These are phyloP conservation scores for Chrysoperla carnea DNA, from an alignment of 1,140 invertebrate species.

Conservation along the genomic window DNA sequence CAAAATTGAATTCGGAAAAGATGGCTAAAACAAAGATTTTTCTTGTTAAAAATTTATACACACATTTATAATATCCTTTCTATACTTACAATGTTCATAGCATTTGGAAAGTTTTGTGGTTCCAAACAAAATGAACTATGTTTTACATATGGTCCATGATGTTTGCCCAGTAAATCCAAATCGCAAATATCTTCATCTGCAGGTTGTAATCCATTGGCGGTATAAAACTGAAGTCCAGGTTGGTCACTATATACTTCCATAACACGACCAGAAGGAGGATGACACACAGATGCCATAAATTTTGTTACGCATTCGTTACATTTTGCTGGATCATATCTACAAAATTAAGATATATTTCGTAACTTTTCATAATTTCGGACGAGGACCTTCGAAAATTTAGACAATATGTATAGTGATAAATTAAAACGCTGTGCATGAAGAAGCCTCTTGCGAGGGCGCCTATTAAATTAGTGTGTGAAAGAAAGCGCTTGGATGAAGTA, in stretches of 20 bases:
- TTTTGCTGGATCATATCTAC: background rate
- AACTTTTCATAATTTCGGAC: slow-evolving; percentile 25
- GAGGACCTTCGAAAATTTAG: slow-evolving; percentile 27
- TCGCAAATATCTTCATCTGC: background rate
- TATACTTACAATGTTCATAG: slow-evolving; percentile 56
- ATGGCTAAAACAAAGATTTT: background rate
- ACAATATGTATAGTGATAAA: no score
- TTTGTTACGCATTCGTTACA: slow-evolving; percentile 2
- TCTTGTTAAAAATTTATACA: background rate
- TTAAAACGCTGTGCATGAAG: slow-evolving; percentile 39
- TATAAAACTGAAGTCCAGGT: slow-evolving; percentile 57
- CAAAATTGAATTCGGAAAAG: background rate
- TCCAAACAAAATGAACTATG: slow-evolving; percentile 79
- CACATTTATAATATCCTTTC: no score
- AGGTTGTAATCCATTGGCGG: slow-evolving; percentile 34
- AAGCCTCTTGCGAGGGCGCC: no score
- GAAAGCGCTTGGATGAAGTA: no score
- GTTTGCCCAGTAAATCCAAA: slow-evolving; percentile 38
- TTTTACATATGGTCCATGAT: slow-evolving; percentile 43
- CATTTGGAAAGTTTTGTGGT: slow-evolving; percentile 85
- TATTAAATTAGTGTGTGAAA: no score
- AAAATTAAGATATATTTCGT: background rate
- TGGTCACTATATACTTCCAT: slow-evolving; percentile 50
- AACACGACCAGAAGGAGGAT: slow-evolving; percentile 36
- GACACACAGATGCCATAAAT: slow-evolving; percentile 16